Percentiles rank a stretch among this genome's conserved stretches.
These are phyloP conservation scores for Muntiacus reevesi DNA, from an alignment of 2,113 vertebrate species.

Conservation along the genomic window DNA sequence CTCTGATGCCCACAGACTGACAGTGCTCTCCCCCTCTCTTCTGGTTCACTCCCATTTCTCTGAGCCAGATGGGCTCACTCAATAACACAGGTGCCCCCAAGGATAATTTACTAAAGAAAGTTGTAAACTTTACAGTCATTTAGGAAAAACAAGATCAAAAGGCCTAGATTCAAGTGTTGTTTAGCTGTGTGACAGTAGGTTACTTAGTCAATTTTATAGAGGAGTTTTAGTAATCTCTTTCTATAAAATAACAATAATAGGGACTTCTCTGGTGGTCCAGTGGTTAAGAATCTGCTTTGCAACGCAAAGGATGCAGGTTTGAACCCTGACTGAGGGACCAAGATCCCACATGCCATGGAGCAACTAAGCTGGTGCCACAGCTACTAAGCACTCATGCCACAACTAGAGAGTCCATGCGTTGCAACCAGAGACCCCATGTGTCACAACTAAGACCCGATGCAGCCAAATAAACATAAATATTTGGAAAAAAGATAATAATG, in stretches of 20 bases:
- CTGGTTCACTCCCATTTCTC: not conserved
- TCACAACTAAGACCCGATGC: not conserved
- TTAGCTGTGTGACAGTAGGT: not conserved
- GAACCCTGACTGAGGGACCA: not conserved
- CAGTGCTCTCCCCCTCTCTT: not conserved
- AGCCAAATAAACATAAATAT: not conserved
- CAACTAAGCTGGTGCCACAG: not conserved
- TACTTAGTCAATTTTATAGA: not conserved
- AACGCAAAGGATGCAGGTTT: not conserved
- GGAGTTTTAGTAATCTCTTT: not conserved
- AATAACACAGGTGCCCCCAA: not conserved
- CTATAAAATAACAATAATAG: conserved; percentile 3
- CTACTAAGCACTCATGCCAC: not conserved
- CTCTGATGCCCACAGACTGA: not conserved
- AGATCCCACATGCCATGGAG: not conserved
- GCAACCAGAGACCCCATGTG: not conserved
- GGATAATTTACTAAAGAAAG: not conserved
- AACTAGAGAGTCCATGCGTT: not conserved
- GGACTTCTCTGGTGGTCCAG: not conserved
- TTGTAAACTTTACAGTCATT: not conserved
- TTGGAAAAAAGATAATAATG: not conserved
- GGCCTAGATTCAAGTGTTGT: not conserved
- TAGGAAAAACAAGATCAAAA: conserved; percentile 14
- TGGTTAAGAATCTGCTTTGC: not conserved
- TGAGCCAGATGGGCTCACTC: not conserved